These are phyloP conservation scores for Ligdia adustata DNA, from an alignment of 2,888 invertebrate species.

Conservation along the genomic window DNA sequence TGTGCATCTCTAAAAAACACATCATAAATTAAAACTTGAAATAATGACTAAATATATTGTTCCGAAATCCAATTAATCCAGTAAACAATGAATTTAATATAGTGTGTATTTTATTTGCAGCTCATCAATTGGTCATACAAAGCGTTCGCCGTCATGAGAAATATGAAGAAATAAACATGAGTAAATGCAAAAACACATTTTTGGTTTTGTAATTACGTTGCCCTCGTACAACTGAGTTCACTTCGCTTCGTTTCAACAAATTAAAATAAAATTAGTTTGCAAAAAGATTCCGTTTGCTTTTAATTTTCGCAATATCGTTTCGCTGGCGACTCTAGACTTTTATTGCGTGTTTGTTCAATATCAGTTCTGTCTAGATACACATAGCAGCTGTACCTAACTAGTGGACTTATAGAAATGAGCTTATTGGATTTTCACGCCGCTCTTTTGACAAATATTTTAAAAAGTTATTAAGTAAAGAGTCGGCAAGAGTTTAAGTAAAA, in stretches of 20 bases:
- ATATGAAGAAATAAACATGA: conserved; percentile 69
- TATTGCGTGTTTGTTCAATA: conserved; percentile 19
- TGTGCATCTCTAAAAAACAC: too few species aligned
- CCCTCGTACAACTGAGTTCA: conserved; percentile 38
- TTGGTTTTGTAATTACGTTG: conserved; percentile 40
- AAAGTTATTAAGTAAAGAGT: too few species aligned
- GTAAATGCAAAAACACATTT: conserved; percentile 37
- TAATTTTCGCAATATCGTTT: conserved; percentile 37
- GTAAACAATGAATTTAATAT: conserved; percentile 10
- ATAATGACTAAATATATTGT: conserved; percentile 1
- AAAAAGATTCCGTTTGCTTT: conserved; percentile 38
- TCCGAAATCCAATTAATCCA: conserved; percentile 9
- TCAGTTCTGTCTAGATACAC: conserved; percentile 9
- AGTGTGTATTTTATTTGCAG: conserved; percentile 57
- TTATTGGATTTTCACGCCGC: not conserved
- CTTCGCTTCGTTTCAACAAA: conserved; percentile 42
- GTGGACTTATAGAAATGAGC: conserved; percentile 1
- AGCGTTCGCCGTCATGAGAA: conserved; percentile 78
- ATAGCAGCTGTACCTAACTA: conserved; percentile 7
- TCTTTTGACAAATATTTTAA: not conserved
- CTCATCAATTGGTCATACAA: conserved; percentile 81
- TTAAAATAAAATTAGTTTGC: conserved; percentile 42
- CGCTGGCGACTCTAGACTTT: conserved; percentile 27
- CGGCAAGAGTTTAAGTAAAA: too few species aligned
- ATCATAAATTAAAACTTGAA: not conserved